phyloP scores from a whole-genome alignment of 2,888 invertebrate species.

The Conomelus anceps region DNA sequence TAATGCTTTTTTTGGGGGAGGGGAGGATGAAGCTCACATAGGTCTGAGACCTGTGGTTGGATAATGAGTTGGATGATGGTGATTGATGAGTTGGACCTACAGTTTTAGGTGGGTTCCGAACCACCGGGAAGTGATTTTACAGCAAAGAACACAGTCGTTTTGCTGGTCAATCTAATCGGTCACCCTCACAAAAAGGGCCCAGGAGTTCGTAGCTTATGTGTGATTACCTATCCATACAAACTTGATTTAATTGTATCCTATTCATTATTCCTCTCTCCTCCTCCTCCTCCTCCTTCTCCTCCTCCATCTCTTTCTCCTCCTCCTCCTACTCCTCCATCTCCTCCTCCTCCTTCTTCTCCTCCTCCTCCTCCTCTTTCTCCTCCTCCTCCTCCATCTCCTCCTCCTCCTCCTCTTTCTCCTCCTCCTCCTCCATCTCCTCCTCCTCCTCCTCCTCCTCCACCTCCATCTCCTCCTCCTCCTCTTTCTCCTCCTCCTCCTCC shows the following conservation, averaged over 20 bases:
- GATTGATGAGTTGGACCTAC: no score
- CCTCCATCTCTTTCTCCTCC: neutral
- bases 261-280: neutral
- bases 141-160: no score
- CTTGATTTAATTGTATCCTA: neutral
- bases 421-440: neutral
- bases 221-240: no score
- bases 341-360: neutral
- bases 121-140: no score
- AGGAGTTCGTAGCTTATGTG: no score
- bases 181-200: no score
- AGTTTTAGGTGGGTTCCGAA: no score
- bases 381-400: neutral
- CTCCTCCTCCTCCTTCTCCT: neutral
- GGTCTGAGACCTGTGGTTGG: no score
- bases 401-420: neutral
- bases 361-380: neutral
- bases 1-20: no score
- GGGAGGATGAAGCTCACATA: no score
- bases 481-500: neutral
- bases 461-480: neutral
- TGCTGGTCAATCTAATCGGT: no score
- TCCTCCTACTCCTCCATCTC: neutral
- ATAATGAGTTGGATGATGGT: no score
- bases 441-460: neutral